Evolutionary conservation across 2,888 invertebrate genomes (phyloP), one percentile per base, ranked within the genome.

Genomic region (Miltochrista miniata): DNA sequence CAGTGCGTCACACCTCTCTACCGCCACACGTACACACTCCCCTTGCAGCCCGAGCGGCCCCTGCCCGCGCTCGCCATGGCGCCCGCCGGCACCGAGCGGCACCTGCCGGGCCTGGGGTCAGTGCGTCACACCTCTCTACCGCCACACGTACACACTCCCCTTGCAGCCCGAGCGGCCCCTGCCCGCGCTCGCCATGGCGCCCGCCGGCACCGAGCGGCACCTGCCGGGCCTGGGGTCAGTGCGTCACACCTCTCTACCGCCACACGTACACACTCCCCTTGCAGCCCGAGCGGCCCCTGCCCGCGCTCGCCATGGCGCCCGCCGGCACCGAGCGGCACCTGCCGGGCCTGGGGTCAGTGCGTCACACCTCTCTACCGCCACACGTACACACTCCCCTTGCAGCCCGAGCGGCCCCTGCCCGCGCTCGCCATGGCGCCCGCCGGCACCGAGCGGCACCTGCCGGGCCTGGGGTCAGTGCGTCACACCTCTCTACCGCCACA

Each of bases 381-480:
- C 30, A 5, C 30, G 30, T 30, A 30, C 30, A 7, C 8, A 9
- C 11, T 31, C 8, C 31, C 8, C 31, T 31, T 24, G 18, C 18
- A 4, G 68, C 95, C 96, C 83, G 92, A 94, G 60, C 93, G 94
- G 50, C 92, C 93, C 3, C 81, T 87, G 71, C 83, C 93, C 12
- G 61, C 80, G 45, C 72, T 73, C 55, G 67, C 67, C 45, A 48
- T 70, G 44, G 49, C 64, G 47, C 64, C 67, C 38, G 61, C 56
- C 24, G 51, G 31, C 40, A 66, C 68, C 43, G 71, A 70, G 24
- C 49, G 74, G 0, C 79, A 70, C 56, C 70, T 74, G 68, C 81
- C 83, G 12, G 81, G 73, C 0, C 68, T 83, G 1, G 84, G 85
- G 85, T 85, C 14, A 53, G 61, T 56, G 4, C 1, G 11, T 8